Percentiles rank a stretch among this genome's conserved stretches.
Conservation (phyloP, 2,797 vertebrate genomes). For the Spinus pinus region DNA sequence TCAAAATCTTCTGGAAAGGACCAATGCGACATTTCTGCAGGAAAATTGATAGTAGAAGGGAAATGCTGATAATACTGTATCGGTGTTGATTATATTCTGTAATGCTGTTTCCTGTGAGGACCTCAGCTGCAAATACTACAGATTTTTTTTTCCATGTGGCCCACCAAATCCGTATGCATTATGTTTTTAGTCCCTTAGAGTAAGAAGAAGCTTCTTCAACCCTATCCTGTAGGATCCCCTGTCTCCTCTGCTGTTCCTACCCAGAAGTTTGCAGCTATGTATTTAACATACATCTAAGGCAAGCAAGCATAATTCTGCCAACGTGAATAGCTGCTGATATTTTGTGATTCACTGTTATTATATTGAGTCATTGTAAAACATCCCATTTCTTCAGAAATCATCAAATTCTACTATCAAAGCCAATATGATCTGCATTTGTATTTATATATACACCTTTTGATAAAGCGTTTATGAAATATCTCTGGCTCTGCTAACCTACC, state of each 20-base stretch:
- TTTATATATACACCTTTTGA: not conserved
- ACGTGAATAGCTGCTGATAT: not conserved
- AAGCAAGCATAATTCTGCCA: not conserved
- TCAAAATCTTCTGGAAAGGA: not conserved
- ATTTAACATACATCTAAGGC: not conserved
- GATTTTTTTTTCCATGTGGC: not conserved
- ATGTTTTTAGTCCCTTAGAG: not conserved
- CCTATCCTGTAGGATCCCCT: not conserved
- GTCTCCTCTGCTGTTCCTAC: not conserved
- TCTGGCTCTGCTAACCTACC: not conserved
- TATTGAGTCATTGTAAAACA: not conserved
- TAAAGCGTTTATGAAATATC: not conserved
- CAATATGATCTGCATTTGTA: not conserved
- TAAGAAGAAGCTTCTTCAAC: not conserved
- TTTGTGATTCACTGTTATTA: not conserved
- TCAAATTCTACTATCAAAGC: not conserved
- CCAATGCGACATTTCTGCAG: not conserved
- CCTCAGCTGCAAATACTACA: not conserved
- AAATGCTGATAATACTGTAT: not conserved
- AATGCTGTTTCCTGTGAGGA: not conserved
- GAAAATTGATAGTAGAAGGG: not conserved
- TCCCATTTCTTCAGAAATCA: not conserved
- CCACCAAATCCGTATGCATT: not conserved
- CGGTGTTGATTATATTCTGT: not conserved
- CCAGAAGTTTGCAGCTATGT: not conserved